Evolutionary conservation across 2,888 invertebrate species (phyloP), one percentile per base, ranked within the genome.

Genomic region (Ochropleura plecta): DNA sequence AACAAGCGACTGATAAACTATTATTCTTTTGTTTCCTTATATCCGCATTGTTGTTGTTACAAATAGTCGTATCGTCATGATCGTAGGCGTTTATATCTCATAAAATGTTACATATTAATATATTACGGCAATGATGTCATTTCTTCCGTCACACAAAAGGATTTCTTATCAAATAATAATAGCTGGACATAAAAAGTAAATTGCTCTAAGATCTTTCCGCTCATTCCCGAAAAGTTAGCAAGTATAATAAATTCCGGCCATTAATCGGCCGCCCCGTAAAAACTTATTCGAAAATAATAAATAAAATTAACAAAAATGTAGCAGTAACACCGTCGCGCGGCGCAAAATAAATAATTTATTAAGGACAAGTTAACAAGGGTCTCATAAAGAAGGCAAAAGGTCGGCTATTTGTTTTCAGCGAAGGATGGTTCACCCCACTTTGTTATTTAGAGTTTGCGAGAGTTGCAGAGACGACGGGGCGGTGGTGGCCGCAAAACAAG

Each of bases 331-430:
- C 89, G 91, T 91, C 91, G 89, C 89, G 83, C 88, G 89, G 91
- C 85, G 91, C 91, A 91, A 94, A 94, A 96, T 96, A 96, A 96
- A 96, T 96, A 94, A 96, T 95, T 96, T 96, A 96, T 95, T 95
- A 95, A 95, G 94, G 95, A 94, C 95, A 95, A 95, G 95, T 95
- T 96, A 96, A 96, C 96, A 96, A 96, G 95, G 96, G 95, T 95
- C 96, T 95, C 95, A 94, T 96, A 96, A 96, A 96, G 95, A 96
- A 95, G 96, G 95, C 95, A 95, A 95, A 94, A 96, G 96, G 96
- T 95, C 93, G 94, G 95, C 95, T 95, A 95, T 96, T 96, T 96
- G 96, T 96, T 96, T 94, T 92, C 94, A 93, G 92, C 91, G 92
- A 90, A 93, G 94, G 93, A 94, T 94, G 93, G 93, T 90, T 93